Conservation (phyloP, 2,888 invertebrate species). For the Catocala nupta region DNA sequence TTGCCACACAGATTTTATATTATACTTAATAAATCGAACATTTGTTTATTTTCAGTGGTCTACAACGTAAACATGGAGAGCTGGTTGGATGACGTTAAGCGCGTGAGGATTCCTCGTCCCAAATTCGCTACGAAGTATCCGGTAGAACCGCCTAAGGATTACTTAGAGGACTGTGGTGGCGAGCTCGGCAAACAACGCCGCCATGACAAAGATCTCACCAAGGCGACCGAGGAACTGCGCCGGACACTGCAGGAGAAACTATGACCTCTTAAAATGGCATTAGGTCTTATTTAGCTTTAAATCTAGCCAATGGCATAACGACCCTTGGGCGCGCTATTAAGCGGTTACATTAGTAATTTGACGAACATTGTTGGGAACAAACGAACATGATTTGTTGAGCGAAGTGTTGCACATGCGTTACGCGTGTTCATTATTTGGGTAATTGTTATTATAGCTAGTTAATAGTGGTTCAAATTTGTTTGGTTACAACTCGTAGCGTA, state of each 20-base stretch:
- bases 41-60: conserved; percentile 28
- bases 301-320: conserved; percentile 49
- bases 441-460: conserved; percentile 38
- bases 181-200: conserved; percentile 84
- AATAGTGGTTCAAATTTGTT: conserved; percentile 28
- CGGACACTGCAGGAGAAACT: conserved; percentile 92
- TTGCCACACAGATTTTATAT: too few relatives aligned
- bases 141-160: conserved; percentile 93
- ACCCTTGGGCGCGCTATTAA: conserved; percentile 51
- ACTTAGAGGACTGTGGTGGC: conserved; percentile 88
- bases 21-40: conserved; percentile 1
- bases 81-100: conserved; percentile 94
- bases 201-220: conserved; percentile 87
- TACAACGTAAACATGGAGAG: conserved; percentile 88
- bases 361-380: conserved; percentile 56
- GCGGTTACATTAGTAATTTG: conserved; percentile 57
- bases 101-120: conserved; percentile 94
- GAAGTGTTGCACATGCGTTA: conserved; percentile 41
- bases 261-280: conserved; percentile 75
- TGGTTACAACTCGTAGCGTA: conserved; percentile 19
- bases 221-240: conserved; percentile 92
- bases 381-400: conserved; percentile 58
- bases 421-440: conserved; percentile 23
- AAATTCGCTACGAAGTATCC: conserved; percentile 92
- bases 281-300: conserved; percentile 64